phyloP scores from a whole-genome alignment of 2,797 vertebrate species.

The Peromyscus attwateri region DNA sequence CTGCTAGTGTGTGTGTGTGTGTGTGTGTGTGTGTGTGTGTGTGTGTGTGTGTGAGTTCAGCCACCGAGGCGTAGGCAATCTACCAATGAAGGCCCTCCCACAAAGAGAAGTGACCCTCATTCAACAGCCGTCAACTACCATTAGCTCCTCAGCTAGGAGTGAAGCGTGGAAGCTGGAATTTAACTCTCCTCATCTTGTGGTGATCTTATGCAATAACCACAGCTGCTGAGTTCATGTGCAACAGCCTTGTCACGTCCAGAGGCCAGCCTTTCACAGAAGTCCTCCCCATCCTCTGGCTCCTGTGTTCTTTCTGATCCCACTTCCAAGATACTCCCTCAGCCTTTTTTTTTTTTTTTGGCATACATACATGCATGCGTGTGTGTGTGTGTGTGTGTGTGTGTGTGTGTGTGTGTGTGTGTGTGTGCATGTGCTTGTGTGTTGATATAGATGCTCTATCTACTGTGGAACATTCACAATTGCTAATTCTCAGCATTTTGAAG shows the following conservation, averaged over 20 bases:
- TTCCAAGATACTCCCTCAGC: not conserved
- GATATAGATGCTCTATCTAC: too few relatives aligned
- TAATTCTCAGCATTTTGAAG: not conserved
- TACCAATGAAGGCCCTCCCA: not conserved
- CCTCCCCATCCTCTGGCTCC: not conserved
- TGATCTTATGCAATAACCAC: not conserved
- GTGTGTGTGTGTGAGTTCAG: too few relatives aligned
- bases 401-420: not conserved
- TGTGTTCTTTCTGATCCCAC: not conserved
- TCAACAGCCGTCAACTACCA: not conserved
- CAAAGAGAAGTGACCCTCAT: not conserved
- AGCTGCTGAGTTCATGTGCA: not conserved
- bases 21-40: too few relatives aligned
- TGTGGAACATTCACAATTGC: not conserved
- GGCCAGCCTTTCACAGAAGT: not conserved
- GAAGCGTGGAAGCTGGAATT: not conserved
- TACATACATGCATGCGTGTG: too few relatives aligned
- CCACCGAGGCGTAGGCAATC: not conserved
- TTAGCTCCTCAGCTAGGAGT: not conserved
- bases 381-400: too few relatives aligned
- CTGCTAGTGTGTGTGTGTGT: too few relatives aligned
- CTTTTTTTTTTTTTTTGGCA: not conserved
- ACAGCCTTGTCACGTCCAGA: not conserved
- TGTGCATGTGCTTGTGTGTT: not conserved
- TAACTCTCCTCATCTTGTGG: not conserved